Percentiles rank a stretch among this genome's conserved stretches.
Conservation (phyloP, 2,113 vertebrate species). For the Chionis minor region DNA sequence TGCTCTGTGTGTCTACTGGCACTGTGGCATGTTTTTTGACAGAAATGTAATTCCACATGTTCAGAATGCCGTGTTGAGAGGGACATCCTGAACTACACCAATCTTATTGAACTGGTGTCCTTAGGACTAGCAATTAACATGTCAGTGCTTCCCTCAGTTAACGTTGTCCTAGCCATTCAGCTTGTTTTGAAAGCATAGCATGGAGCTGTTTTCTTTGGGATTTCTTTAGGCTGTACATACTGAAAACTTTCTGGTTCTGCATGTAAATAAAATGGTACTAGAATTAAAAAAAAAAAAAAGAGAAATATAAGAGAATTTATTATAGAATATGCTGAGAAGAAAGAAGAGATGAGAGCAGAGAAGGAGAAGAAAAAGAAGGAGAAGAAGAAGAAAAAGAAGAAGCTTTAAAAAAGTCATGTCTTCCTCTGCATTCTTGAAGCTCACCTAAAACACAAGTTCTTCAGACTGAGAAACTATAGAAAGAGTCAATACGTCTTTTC, state of each 20-base stretch:
- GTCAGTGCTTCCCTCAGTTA: neutral
- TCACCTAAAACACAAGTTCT: neutral
- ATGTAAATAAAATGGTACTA: no score
- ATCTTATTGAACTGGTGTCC: neutral
- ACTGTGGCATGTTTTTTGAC: neutral
- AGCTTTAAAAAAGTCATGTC: neutral
- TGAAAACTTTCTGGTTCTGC: no score
- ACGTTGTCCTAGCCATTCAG: neutral
- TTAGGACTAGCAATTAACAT: neutral
- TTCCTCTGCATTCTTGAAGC: neutral
- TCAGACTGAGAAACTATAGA: neutral
- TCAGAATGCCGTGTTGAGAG: neutral
- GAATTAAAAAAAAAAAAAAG: neutral
- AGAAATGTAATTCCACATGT: neutral
- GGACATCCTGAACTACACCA: neutral
- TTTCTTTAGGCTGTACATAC: no score
- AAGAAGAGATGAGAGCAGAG: no score
- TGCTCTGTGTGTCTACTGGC: neutral
- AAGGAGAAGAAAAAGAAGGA: no score
- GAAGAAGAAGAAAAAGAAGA: no score
- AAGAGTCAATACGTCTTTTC: neutral
- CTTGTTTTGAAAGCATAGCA: neutral
- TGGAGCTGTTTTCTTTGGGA: neutral
- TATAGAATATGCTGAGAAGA: neutral
- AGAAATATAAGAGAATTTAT: neutral